A percentile compares a stretch with the other conserved stretches of the same genome.
phyloP scores from a whole-genome alignment of 2,888 invertebrate genomes.

The Andricus quercusramuli region DNA sequence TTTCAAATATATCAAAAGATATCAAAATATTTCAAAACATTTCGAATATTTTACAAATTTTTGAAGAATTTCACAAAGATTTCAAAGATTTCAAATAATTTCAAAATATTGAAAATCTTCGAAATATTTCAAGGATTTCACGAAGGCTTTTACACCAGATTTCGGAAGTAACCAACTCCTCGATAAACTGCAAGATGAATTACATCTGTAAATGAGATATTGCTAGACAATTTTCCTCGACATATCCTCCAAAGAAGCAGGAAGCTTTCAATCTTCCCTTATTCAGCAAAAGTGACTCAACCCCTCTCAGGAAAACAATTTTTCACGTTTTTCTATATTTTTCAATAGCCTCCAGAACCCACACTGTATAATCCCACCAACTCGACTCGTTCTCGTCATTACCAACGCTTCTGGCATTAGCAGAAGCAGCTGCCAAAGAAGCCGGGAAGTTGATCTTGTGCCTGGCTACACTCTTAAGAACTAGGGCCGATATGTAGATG shows the following conservation, averaged over 20 bases:
- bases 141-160: no score
- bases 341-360: constrained; percentile 66
- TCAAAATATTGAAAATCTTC: no score
- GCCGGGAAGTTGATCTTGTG: constrained; percentile 83
- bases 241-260: no score
- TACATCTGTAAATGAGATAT: no score
- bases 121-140: no score
- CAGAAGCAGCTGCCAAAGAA: constrained; percentile 65
- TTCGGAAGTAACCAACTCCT: no score
- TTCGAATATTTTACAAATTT: no score
- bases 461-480: constrained; percentile 86
- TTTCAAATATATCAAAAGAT: no score
- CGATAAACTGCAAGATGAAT: no score
- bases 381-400: constrained; percentile 48
- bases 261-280: constrained; percentile 15
- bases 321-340: constrained; percentile 47
- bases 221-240: not conserved
- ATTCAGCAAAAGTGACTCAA: not conserved
- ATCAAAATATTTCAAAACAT: no score
- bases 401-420: constrained; percentile 46
- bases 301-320: not conserved
- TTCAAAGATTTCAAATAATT: no score
- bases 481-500: constrained; percentile 85
- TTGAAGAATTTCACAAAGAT: no score
- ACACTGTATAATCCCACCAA: constrained; percentile 66